Conservation (phyloP, 2,888 invertebrate species). For the Chromoteleia sp. region DNA sequence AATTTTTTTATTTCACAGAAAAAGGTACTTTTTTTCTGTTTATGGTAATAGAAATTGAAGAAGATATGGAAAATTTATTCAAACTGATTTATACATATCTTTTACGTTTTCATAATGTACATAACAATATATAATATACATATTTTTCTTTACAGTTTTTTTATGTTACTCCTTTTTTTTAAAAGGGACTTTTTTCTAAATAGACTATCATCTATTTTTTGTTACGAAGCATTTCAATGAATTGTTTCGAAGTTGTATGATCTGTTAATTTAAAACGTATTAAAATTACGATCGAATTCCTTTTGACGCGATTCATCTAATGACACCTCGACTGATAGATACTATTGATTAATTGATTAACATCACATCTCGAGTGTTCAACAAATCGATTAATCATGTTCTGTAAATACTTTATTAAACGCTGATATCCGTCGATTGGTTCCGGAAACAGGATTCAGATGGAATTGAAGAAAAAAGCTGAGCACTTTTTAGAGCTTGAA, state of each 20-base stretch:
- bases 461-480: constrained; percentile 7
- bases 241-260: not conserved
- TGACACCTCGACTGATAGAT: constrained; percentile 22
- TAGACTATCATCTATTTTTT: not conserved
- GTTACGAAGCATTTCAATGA: not conserved
- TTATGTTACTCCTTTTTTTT: no score
- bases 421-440: constrained; percentile 7
- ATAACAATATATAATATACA: no score
- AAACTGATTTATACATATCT: no score
- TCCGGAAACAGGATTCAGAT: not conserved
- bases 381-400: constrained; percentile 46
- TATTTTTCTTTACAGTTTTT: no score
- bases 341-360: constrained; percentile 35
- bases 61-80: no score
- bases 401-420: constrained; percentile 12
- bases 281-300: constrained; percentile 21
- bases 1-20: no score
- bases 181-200: no score
- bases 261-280: constrained; percentile 10
- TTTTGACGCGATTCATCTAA: constrained; percentile 6
- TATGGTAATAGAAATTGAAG: no score
- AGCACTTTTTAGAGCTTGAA: constrained; percentile 15
- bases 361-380: constrained; percentile 23
- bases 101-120: no score
- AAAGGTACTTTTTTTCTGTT: no score